phyloP scores from a whole-genome alignment of 1,140 invertebrate species.

The Papilio polytes region DNA sequence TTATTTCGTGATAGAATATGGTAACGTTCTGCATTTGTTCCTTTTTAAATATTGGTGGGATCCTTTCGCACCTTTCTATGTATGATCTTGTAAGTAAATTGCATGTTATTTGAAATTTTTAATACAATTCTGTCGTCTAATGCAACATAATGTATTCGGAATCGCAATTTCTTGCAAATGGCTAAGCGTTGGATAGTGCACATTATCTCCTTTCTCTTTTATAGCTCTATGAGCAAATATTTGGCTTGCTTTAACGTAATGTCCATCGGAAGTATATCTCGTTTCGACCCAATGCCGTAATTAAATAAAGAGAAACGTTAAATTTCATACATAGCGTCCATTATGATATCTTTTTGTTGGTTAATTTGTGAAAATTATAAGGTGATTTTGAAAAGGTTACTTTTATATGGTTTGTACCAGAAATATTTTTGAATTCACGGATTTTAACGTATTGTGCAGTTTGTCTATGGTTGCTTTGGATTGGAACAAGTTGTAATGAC shows the following conservation, averaged over 20 bases:
- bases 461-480: slow-evolving; percentile 3
- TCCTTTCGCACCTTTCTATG: not conserved
- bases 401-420: not conserved
- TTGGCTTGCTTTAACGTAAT: slow-evolving; percentile 5
- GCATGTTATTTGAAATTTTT: not conserved
- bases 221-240: slow-evolving; percentile 13
- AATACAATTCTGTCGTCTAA: not conserved
- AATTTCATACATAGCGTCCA: too few species aligned
- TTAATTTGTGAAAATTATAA: too few species aligned
- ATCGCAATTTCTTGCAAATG: slow-evolving; percentile 31
- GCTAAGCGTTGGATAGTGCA: not conserved
- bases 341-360: too few species aligned
- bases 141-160: slow-evolving; percentile 12
- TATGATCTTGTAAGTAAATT: not conserved
- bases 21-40: not conserved
- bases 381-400: too few species aligned
- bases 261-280: not conserved
- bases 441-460: not conserved
- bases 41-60: not conserved
- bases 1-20: not conserved
- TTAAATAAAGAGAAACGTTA: too few species aligned
- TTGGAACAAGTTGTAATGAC: not conserved
- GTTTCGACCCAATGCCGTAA: not conserved
- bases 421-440: not conserved
- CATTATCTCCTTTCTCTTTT: slow-evolving; percentile 36